A percentile compares a stretch with the other conserved stretches of the same genome.
Conservation (phyloP, 1,140 invertebrate genomes). For the Drosophila grimshawi region DNA sequence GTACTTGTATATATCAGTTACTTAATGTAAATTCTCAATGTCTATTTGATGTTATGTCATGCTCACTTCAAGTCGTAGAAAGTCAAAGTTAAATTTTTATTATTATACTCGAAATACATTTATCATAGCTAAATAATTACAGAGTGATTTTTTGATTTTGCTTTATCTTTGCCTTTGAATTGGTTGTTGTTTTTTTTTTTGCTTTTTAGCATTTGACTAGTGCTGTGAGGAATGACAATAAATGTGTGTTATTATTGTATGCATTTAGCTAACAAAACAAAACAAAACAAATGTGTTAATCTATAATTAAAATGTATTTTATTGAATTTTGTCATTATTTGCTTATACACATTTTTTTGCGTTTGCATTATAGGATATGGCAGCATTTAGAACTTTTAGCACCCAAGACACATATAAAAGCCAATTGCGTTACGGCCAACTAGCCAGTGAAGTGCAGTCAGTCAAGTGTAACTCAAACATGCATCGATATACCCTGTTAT, state of each 20-base stretch:
- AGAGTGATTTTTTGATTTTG: constrained; percentile 18
- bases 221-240: constrained; percentile 52
- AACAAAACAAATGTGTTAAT: constrained; percentile 55
- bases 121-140: constrained; percentile 31
- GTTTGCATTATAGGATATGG: constrained; percentile 44
- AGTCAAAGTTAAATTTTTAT: constrained; percentile 18
- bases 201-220: constrained; percentile 15
- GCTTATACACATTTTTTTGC: constrained; percentile 40
- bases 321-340: constrained; percentile 62
- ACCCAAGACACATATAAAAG: constrained; percentile 54
- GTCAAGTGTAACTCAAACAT: constrained; percentile 40
- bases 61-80: constrained; percentile 12
- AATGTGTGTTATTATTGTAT: constrained; percentile 7
- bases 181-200: constrained; percentile 3
- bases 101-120: constrained; percentile 12
- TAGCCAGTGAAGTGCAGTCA: constrained; percentile 60
- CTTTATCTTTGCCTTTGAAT: background rate
- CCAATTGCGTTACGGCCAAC: constrained; percentile 9
- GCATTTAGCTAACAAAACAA: constrained; percentile 16
- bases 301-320: constrained; percentile 75
- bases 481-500: constrained; percentile 39
- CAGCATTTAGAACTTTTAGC: constrained; percentile 20
- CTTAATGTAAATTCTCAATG: no score
- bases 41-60: constrained; percentile 1
- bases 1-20: no score